phyloP scores from a whole-genome alignment of 2,113 vertebrate species.

The Paratilapia polleni region DNA sequence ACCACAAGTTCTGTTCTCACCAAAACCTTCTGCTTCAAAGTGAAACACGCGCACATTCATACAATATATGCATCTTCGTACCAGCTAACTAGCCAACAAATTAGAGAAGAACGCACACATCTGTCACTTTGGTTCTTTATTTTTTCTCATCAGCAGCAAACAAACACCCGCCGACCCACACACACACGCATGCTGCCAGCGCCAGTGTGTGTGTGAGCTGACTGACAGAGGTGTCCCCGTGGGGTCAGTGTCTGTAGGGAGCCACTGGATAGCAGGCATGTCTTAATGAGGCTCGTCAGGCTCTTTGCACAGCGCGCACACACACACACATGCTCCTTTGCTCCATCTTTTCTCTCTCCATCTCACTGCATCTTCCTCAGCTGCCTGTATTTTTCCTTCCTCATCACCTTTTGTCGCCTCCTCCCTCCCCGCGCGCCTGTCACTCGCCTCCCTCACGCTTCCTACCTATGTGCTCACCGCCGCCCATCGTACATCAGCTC shows the following conservation, averaged over 20 bases:
- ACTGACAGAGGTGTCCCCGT: slow-evolving; percentile 65
- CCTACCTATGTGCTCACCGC: slow-evolving; percentile 4
- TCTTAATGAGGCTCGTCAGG: slow-evolving; percentile 73
- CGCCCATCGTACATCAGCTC: slow-evolving; percentile 27
- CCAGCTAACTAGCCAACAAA: not conserved
- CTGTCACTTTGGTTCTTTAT: not conserved
- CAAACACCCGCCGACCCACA: not conserved
- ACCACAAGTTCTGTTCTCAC: slow-evolving; percentile 41
- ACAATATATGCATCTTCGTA: not conserved
- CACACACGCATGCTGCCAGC: not conserved
- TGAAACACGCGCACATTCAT: slow-evolving; percentile 3
- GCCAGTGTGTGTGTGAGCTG: slow-evolving; percentile 4
- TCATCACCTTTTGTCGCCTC: slow-evolving; percentile 36
- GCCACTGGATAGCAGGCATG: slow-evolving; percentile 55
- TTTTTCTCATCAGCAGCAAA: not conserved
- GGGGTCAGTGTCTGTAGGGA: slow-evolving; percentile 64
- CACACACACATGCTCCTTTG: not conserved
- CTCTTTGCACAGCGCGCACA: slow-evolving; percentile 31
- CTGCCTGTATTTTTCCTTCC: slow-evolving; percentile 41
- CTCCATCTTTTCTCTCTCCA: slow-evolving; percentile 6
- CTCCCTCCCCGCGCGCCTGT: not conserved
- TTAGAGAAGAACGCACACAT: slow-evolving; percentile 18
- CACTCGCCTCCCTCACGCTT: slow-evolving; percentile 6
- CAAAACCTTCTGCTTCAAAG: slow-evolving; percentile 28
- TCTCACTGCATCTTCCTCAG: slow-evolving; percentile 9